Evolutionary conservation across 1,140 invertebrate genomes (phyloP).

Genomic region (Drosophila quadrilineata): DNA sequence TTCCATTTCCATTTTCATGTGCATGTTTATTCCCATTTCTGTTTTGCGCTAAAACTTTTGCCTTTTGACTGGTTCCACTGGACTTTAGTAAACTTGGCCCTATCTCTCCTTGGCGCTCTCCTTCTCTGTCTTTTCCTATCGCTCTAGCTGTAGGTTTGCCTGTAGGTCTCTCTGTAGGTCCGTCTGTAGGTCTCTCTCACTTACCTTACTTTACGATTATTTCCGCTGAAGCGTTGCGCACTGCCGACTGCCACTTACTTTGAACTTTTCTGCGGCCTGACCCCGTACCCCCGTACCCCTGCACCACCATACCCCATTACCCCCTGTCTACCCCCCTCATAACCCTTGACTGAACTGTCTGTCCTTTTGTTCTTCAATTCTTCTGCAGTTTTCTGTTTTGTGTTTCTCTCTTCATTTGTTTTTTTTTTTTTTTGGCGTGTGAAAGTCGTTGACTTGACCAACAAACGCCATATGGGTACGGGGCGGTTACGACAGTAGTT

Average conservation of each 20-base stretch:
- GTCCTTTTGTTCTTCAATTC: too few relatives aligned
- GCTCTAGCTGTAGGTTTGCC: too few relatives aligned
- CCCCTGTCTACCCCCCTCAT: not conserved
- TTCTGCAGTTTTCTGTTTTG: constrained; percentile 9
- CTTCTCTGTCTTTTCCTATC: constrained; percentile 1
- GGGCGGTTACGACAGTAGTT: constrained; percentile 1
- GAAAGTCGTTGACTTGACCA: constrained; percentile 52
- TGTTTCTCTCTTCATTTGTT: not conserved
- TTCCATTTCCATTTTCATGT: constrained; percentile 20
- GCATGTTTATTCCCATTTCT: constrained; percentile 20
- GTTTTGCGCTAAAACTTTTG: constrained; percentile 72
- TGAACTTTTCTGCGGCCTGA: constrained; percentile 64
- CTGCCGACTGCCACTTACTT: constrained; percentile 54
- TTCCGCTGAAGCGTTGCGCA: constrained; percentile 71
- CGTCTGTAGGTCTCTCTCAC: constrained; percentile 18
- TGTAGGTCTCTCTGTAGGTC: constrained; percentile 16
- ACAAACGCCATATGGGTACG: constrained; percentile 6
- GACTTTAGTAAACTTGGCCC: constrained; percentile 24
- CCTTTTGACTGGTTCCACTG: constrained; percentile 23
- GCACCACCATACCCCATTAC: not conserved
- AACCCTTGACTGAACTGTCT: too few relatives aligned
- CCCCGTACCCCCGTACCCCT: not conserved
- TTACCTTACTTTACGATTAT: constrained; percentile 77
- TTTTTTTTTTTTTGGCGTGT: constrained; percentile 55
- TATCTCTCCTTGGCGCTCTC: constrained; percentile 7